Evolutionary conservation across 2,888 invertebrate species (phyloP), one percentile per base, ranked within the genome.

Genomic region (Acleris emargana): DNA sequence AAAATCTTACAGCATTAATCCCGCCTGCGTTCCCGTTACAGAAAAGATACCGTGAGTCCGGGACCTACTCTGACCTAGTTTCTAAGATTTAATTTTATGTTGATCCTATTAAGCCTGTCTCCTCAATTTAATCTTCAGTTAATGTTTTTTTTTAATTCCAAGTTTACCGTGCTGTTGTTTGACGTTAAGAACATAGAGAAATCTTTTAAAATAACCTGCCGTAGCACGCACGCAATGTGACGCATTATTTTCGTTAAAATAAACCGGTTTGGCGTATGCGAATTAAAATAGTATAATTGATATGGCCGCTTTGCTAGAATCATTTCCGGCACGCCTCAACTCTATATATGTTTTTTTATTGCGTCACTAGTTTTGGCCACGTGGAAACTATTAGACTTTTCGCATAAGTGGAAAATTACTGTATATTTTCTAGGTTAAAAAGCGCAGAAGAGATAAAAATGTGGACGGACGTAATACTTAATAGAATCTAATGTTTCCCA

Each of bases 321-420:
- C 57, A 72, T 78, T 82, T 84, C 84, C 84, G 84, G 84, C 81
- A 82, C 82, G 78, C 81, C 79, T 80, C 71, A 68, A 64, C 50
- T 71, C 53, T 69, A 58, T 72, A 68, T 71, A 67, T 67, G 68
- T 28, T 47, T 43, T 67, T 45, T 68, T 62, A 69, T 52, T 58
- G 54, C 62, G 17, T 62, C 17, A 43, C 28, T 45, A 51, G 61
- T 66, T 70, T 69, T 64, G 25, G 66, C 59, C 22, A 18, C 20
- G 42, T 32, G 18, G 18, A 38, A 42, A 38, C 0, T 16, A 32
- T 32, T 17, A 16, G 7, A 9, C 16, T n/a, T 43, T 43, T 43
- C 5, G 7, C 43, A 43, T 43, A 16, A 16, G 13, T 43, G 3
- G 3, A 32, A 32, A 32, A 32, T 32, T 3, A 32, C 32, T 3